Percentiles rank a stretch among this genome's conserved stretches.
phyloP scores from a whole-genome alignment of 1,140 invertebrate species.

The Drosophila punjabiensis region DNA sequence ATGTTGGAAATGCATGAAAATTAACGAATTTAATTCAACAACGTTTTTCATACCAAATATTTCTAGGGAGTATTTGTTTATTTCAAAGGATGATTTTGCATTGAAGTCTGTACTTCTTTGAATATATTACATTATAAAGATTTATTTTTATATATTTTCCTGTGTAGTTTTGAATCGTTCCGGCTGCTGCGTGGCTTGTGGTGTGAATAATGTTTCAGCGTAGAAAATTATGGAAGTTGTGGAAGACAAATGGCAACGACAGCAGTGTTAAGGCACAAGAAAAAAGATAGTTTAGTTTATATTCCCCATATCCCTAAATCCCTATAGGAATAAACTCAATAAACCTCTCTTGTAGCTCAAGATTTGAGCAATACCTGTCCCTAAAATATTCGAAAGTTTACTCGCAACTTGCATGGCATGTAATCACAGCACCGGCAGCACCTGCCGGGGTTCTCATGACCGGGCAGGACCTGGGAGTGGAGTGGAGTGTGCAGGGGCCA shows the following conservation, averaged over 20 bases:
- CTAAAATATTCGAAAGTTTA: slow-evolving; percentile 11
- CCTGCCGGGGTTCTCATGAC: slow-evolving; percentile 59
- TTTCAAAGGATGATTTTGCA: background rate
- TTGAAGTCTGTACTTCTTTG: background rate
- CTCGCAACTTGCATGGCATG: background rate
- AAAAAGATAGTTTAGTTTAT: background rate
- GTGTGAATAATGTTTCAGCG: slow-evolving; percentile 72
- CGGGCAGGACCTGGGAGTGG: slow-evolving; percentile 21
- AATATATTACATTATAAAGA: background rate
- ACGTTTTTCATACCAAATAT: background rate
- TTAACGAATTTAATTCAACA: background rate
- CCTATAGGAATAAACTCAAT: background rate
- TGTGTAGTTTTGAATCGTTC: slow-evolving; percentile 1
- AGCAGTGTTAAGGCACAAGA: background rate
- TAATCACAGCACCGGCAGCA: slow-evolving; percentile 51
- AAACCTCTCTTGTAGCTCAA: background rate
- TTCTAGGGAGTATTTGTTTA: background rate
- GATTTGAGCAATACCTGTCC: background rate
- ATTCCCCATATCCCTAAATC: no score
- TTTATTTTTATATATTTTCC: background rate
- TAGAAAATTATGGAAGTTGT: slow-evolving; percentile 53
- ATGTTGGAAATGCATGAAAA: background rate
- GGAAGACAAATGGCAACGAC: background rate
- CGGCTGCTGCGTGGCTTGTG: slow-evolving; percentile 37
- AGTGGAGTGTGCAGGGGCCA: slow-evolving; percentile 31